Base-by-base conservation (phyloP, 2,113 vertebrate species). In the Thomomys bottae region DNA sequence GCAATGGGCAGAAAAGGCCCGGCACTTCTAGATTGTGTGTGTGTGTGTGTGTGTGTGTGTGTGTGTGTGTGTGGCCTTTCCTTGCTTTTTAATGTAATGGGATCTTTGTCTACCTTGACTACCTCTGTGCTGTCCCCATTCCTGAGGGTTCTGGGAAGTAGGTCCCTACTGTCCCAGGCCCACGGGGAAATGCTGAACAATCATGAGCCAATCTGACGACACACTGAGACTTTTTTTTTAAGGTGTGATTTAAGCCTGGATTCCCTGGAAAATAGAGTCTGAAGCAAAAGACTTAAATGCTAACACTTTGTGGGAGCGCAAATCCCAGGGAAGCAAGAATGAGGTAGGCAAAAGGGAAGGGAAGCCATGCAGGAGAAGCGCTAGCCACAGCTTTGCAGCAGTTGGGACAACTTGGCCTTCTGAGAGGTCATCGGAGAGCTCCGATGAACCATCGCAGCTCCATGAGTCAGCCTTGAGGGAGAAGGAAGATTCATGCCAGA, bases 381-480 rank as follows among this genome's bases (percentile, higher is more conserved):
- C 8, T 32, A 63, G 3, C 11, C 49, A 11, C 18, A 20, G 30
- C 0, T 54, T 54, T 54, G 49, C 49, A 54, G 49, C 49, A 54
- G 18, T 15, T 15, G 14, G 14, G 49, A 54, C 49, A 54, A 54
- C 49, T 54, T 54, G 49, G 14, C 49, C 15, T 3, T 2, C 1
- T 23, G 34, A 40, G 75, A 34, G 0, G 15, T 68, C 76, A 76
- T 32, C 61, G 20, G 76, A 75, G 49, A 42, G 32, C 20, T 38
- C 1, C 0, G 8, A 24, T 73, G 61, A 30, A 38, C 26, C 42
- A n/a, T 18, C 6, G 0, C 2, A 20, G 23, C 1, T 3, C 32
- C 26, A 40, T 14, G 70, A 23, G 40, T 45, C 76, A 66, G 77
- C 20, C 40, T 45, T 59, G 2, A 49, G 30, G 38, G 57, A 36